Base-by-base conservation (phyloP, 2,888 invertebrate species). In the Drosophila testacea region DNA sequence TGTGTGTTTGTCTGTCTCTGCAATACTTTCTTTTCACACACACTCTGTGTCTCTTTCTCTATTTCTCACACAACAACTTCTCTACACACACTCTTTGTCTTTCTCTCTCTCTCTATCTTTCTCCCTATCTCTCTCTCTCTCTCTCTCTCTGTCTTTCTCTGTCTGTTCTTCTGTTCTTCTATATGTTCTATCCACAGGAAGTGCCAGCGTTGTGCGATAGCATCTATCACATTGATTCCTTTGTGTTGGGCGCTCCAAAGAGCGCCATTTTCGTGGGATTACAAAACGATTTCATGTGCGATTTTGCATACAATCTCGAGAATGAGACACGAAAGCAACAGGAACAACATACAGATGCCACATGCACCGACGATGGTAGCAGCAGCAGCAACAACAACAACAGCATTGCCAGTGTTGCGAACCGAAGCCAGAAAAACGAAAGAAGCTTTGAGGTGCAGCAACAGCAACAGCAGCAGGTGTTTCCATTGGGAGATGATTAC, bases 141-240 rank as follows among this genome's bases (percentile, higher is more conserved):
- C n/a, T 63, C 54, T 71, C 36, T 70, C 52, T 54, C n/a, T 63
- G 57, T 71, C 38, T 76, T 62, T 76, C 57, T 79, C 60, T 81
- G 63, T 79, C 80, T 79, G 83, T 88, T 75, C 83, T 72, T 83
- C 79, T 84, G 78, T 65, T 74, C 69, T 69, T 89, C 79, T 83
- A 69, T 90, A 66, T 83, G 77, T 78, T 89, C 69, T 86, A 88
- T 90, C 78, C 90, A 84, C 92, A 92, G 92, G 91, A 91, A 70
- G 84, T 90, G 83, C 92, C 92, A 74, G 89, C 81, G 38, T 75
- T 89, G 60, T 72, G 83, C 69, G 81, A 89, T 78, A 91, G 91
- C 77, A 81, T 91, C 82, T 91, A 89, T 90, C 91, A 92, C 80
- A 92, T 92, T 83, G 92, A 92, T 78, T 89, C 91, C 65, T 92